Percentiles rank a stretch among this genome's conserved stretches.
Conservation (phyloP, 2,888 invertebrate genomes). For the Acrobasis suavella region DNA sequence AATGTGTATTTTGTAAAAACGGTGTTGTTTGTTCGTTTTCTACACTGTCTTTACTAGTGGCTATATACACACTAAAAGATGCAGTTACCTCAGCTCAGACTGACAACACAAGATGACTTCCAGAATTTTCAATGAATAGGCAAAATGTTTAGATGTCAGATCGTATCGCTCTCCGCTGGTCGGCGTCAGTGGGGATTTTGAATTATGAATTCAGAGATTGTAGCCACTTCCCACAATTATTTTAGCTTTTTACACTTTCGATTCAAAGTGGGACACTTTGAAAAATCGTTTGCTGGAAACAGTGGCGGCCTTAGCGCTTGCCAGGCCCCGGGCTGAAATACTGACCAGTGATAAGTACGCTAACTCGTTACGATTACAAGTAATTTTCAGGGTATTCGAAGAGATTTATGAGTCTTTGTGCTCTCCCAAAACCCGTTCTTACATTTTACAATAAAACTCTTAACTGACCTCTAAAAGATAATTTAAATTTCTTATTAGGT, state of each 20-base stretch:
- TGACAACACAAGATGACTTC: not conserved
- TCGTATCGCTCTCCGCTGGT: not conserved
- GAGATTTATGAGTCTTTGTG: no score
- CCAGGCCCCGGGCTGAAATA: no score
- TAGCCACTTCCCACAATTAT: slow-evolving; percentile 30
- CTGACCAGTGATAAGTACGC: no score
- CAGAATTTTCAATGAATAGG: not conserved
- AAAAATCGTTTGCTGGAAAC: slow-evolving; percentile 10
- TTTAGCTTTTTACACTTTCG: slow-evolving; percentile 28
- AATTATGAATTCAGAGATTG: slow-evolving; percentile 23
- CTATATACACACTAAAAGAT: slow-evolving; percentile 9
- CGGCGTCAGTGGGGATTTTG: slow-evolving; percentile 7
- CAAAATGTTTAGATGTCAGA: not conserved
- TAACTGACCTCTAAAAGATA: no score
- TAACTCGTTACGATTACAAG: no score
- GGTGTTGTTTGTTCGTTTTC: no score
- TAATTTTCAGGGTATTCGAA: no score
- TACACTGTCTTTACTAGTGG: not conserved
- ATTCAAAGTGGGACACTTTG: slow-evolving; percentile 24
- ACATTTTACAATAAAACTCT: no score
- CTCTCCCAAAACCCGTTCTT: no score
- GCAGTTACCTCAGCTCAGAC: not conserved
- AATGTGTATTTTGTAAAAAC: no score
- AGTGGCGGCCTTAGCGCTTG: no score
- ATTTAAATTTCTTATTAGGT: no score